Base-by-base conservation (phyloP, 2,888 invertebrate genomes). In the Nomada ferruginata region DNA sequence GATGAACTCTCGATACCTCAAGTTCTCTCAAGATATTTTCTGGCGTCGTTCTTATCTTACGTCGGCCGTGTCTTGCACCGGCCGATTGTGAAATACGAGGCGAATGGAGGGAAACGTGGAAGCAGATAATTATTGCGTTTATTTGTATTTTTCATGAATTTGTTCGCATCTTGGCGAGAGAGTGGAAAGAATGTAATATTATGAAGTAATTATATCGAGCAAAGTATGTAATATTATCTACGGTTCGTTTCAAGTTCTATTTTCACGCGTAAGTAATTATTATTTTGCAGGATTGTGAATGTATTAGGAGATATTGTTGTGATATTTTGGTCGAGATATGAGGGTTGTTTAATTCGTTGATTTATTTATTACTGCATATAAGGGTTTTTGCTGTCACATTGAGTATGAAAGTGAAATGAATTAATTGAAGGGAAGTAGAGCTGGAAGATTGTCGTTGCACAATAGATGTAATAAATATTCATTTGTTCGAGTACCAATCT, bases 1-100 rank as follows among this genome's bases (percentile, higher is more conserved):
- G 71, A 65, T 74, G 66, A 64, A 47, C 44, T 61, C 61, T 73
- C 74, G 57, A 78, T 82, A 78, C 71, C 29, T 66, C 70, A 59
- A 69, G 76, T 72, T 79, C 68, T 68, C 60, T 20, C 59, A 60
- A 75, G 76, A 84, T 71, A 60, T 65, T 75, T 69, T 2, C 10
- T 29, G 69, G 5, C 60, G 72, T n/a, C 53, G 61, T 60, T 65
- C 36, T 36, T 52, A 70, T 81, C 80, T 80, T 80, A 80, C 68
- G 18, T 63, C 26, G 61, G 29, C 3, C 2, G 1, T 44, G 53
- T 59, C 53, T 44, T 36, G 15, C 20, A 26, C 20, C 26, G 44
- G 13, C 18, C 23, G 20, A 7, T 36, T 4, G 13, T n/a, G 20
- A 13, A 15, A 44, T 18, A n/a, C 15, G n/a, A 1, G 7, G 7